Evolutionary conservation across 2,113 vertebrate genomes (phyloP).

Genomic region (Ivindomyrus marchei): DNA sequence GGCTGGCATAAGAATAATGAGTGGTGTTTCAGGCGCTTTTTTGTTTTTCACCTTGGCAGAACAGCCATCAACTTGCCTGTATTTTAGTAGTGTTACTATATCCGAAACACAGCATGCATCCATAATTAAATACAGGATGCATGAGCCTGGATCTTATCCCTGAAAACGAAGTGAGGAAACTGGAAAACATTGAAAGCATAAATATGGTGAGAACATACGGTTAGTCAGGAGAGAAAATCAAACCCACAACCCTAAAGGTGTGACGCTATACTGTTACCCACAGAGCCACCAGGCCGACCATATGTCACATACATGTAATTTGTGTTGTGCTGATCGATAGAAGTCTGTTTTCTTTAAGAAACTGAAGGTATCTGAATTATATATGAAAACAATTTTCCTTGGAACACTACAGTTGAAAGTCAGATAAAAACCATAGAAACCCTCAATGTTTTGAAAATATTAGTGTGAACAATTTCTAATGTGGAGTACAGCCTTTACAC

Average conservation of each 20-base stretch:
- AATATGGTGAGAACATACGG: neutral
- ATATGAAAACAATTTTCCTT: neutral
- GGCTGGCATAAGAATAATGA: neutral
- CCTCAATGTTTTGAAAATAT: neutral
- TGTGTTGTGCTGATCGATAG: neutral
- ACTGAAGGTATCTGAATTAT: neutral
- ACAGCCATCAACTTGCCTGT: neutral
- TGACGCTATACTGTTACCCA: neutral
- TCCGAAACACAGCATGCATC: neutral
- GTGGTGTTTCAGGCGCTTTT: neutral
- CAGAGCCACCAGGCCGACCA: neutral
- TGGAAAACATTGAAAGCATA: neutral
- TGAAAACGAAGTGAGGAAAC: neutral
- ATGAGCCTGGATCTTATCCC: neutral
- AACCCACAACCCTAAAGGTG: neutral
- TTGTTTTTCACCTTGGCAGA: neutral
- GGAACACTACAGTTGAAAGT: neutral
- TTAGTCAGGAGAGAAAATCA: neutral
- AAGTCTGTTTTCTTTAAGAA: neutral
- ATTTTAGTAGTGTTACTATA: neutral
- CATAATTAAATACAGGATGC: neutral
- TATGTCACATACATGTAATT: neutral
- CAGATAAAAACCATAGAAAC: neutral
- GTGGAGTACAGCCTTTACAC: neutral
- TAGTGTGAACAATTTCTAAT: neutral